Conservation (phyloP, 2,888 invertebrate genomes). For the Drosophila prostipennis region DNA sequence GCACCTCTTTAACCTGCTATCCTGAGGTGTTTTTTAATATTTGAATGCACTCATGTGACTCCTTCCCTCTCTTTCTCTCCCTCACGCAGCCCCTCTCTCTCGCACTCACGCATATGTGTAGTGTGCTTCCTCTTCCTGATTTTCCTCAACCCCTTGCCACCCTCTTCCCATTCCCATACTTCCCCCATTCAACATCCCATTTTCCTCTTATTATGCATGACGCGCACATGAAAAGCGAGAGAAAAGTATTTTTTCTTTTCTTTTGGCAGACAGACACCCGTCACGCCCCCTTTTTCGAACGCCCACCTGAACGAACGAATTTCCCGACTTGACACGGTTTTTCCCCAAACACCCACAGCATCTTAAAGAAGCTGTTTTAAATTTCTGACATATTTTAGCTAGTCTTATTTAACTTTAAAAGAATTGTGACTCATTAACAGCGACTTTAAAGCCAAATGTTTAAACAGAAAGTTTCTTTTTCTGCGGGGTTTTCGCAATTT, state of each 20-base stretch:
- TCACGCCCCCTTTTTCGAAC: constrained; percentile 14
- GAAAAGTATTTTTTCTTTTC: constrained; percentile 46
- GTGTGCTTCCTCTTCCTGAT: constrained; percentile 41
- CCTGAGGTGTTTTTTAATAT: constrained; percentile 51
- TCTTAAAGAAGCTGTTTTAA: constrained; percentile 24
- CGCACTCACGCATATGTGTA: constrained; percentile 12
- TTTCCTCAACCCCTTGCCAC: no score
- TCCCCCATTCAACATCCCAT: constrained; percentile 1
- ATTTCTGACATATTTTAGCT: constrained; percentile 1
- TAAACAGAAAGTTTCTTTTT: constrained; percentile 37
- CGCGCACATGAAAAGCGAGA: constrained; percentile 53
- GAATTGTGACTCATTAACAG: constrained; percentile 11
- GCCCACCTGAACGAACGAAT: constrained; percentile 53
- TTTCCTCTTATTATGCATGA: constrained; percentile 49
- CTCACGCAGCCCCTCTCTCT: background rate
- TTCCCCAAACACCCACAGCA: constrained; percentile 44
- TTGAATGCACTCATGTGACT: constrained; percentile 50
- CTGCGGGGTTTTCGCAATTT: constrained; percentile 13
- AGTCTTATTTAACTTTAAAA: background rate
- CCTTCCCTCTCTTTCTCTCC: background rate
- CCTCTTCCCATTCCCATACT: background rate
- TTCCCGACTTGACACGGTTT: constrained; percentile 76
- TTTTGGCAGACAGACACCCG: constrained; percentile 43
- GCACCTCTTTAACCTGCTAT: constrained; percentile 20
- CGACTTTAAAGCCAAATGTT: constrained; percentile 26